Percentiles rank a stretch among this genome's conserved stretches.
Conservation (phyloP, 2,888 invertebrate genomes). For the Caenorhabditis sp. region DNA sequence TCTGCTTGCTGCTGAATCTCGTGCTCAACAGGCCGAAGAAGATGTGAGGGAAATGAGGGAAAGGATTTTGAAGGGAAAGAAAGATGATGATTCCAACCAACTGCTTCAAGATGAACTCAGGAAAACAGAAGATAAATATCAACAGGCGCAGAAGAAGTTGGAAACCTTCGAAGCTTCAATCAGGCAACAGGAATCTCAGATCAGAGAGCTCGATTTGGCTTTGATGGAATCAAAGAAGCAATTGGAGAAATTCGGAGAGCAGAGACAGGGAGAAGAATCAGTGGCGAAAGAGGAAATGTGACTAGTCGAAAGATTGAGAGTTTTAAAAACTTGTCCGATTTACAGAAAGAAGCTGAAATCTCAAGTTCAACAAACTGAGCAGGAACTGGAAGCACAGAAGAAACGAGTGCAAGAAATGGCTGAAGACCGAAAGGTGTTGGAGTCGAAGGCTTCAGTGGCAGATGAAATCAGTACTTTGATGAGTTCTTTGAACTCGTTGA, state of each 20-base stretch:
- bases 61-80: constrained; percentile 52
- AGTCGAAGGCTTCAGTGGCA: constrained; percentile 67
- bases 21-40: constrained; percentile 68
- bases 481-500: constrained; percentile 71
- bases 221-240: constrained; percentile 18
- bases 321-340: not conserved
- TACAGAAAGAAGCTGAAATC: constrained; percentile 28
- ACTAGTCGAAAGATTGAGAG: not conserved
- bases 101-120: constrained; percentile 27
- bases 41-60: constrained; percentile 60
- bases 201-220: constrained; percentile 6
- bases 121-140: constrained; percentile 22
- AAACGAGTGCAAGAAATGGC: constrained; percentile 27
- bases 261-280: not conserved
- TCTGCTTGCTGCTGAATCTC: constrained; percentile 68
- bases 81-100: constrained; percentile 41
- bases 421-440: constrained; percentile 52
- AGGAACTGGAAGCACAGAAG: constrained; percentile 33
- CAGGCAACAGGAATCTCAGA: constrained; percentile 16
- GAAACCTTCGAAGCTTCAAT: constrained; percentile 21
- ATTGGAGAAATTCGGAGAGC: constrained; percentile 9
- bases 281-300: constrained; percentile 10
- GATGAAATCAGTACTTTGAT: constrained; percentile 78
- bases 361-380: constrained; percentile 26
- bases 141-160: constrained; percentile 19